These are phyloP conservation scores for Rhorus exstirpatorius DNA, from an alignment of 2,888 invertebrate genomes.

Conservation along the genomic window DNA sequence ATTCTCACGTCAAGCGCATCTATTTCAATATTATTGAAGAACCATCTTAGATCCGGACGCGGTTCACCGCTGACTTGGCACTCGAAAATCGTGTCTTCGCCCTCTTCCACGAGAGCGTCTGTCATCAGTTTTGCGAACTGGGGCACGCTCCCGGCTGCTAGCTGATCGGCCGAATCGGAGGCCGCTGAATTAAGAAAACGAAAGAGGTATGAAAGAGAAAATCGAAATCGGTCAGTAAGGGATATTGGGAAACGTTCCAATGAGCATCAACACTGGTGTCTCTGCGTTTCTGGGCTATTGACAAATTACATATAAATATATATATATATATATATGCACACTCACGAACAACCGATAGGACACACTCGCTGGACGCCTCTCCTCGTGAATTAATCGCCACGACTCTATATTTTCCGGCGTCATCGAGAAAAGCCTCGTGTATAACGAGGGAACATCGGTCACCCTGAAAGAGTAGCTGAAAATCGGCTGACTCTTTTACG, in stretches of 20 bases:
- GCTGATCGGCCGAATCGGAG: slow-evolving; percentile 64
- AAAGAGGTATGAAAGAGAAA: neutral
- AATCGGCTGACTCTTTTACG: slow-evolving; percentile 94
- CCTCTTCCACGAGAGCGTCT: slow-evolving; percentile 91
- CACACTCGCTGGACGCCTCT: slow-evolving; percentile 91
- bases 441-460: slow-evolving; percentile 92
- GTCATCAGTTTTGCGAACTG: slow-evolving; percentile 91
- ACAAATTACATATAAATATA: slow-evolving; percentile 38
- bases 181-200: slow-evolving; percentile 69
- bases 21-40: slow-evolving; percentile 90
- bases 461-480: slow-evolving; percentile 93
- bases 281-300: slow-evolving; percentile 4
- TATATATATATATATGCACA: too few species aligned
- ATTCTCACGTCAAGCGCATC: slow-evolving; percentile 88
- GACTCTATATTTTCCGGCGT: slow-evolving; percentile 93
- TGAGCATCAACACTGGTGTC: neutral
- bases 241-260: slow-evolving; percentile 65
- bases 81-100: slow-evolving; percentile 90
- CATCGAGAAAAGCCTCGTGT: slow-evolving; percentile 91
- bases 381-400: slow-evolving; percentile 95
- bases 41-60: slow-evolving; percentile 90
- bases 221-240: slow-evolving; percentile 7
- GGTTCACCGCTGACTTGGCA: slow-evolving; percentile 90
- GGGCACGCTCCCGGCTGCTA: slow-evolving; percentile 86
- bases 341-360: slow-evolving; percentile 87